Conservation (phyloP, 2,888 invertebrate species). For the Parnassius mnemosyne region DNA sequence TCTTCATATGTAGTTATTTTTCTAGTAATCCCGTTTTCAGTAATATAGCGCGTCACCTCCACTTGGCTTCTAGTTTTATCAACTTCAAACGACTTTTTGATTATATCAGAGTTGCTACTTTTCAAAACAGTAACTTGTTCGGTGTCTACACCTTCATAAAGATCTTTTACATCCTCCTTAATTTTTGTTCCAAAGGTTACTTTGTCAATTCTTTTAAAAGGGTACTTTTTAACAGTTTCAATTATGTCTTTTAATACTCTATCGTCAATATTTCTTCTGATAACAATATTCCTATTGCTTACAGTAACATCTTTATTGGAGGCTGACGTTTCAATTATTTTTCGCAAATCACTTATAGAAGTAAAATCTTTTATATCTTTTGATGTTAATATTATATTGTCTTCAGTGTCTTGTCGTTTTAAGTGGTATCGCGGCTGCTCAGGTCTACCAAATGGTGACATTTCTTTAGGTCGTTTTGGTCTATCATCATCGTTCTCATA, state of each 20-base stretch:
- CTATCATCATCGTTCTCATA: conserved; percentile 74
- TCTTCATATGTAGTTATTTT: conserved; percentile 77
- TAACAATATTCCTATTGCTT: conserved; percentile 72
- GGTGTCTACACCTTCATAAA: conserved; percentile 70
- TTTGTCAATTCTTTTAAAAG: conserved; percentile 74
- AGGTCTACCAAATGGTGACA: conserved; percentile 67
- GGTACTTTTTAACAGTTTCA: conserved; percentile 74
- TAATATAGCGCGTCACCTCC: conserved; percentile 73
- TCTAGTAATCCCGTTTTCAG: conserved; percentile 70
- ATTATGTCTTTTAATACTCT: conserved; percentile 71
- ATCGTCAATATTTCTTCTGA: conserved; percentile 72
- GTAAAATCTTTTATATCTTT: conserved; percentile 75
- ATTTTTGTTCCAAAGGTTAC: conserved; percentile 79
- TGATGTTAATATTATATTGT: conserved; percentile 73
- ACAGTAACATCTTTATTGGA: conserved; percentile 68
- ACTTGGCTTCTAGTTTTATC: conserved; percentile 74
- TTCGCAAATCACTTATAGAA: conserved; percentile 70
- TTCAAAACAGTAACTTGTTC: conserved; percentile 64
- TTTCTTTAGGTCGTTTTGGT: conserved; percentile 64
- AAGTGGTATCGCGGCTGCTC: conserved; percentile 69
- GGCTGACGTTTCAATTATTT: conserved; percentile 69
- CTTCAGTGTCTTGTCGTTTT: conserved; percentile 72
- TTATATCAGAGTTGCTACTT: conserved; percentile 60
- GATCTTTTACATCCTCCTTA: conserved; percentile 81
- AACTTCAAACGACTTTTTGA: conserved; percentile 70